Base-by-base conservation (phyloP, 2,113 vertebrate species). In the Solea senegalensis region DNA sequence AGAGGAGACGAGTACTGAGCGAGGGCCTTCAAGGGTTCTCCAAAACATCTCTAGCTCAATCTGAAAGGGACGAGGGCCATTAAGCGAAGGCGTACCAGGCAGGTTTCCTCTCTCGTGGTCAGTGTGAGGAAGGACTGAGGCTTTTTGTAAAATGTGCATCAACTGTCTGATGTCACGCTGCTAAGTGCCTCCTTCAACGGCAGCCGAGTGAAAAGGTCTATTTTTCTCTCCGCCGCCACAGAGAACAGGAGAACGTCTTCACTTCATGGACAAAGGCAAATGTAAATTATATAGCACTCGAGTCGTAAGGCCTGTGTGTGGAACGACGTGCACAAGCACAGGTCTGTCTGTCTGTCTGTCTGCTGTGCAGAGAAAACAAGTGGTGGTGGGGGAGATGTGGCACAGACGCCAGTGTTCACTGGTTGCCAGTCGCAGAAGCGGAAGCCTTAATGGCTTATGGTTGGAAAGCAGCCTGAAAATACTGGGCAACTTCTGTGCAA, bases 11-110 rank as follows among this genome's bases (percentile, higher is more conserved):
- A 84, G 81, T 77, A 74, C 34, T 6, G 78, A 60, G 69, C 8
- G 12, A 67, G 67, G 74, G 62, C 65, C 15, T 51, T 89, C 78
- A 86, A 92, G 91, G 69, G 89, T 84, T 85, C 88, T 91, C 61
- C 63, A 91, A 86, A 14, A 86, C 62, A 59, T 74, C 70, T 49
- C 58, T 56, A 59, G 58, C 65, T 1, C 9, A 74, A 69, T 74
- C 69, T 78, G 49, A 44, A 69, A 70, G 70, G 53, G 74, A 84
- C 60, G 63, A 88, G 86, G 75, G 76, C 89, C 82, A 84, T 90
- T 88, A 72, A 69, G 75, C 65, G 34, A 67, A 64, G 69, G 72
- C 70, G 58, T 81, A 86, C 84, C 74, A 82, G 78, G 63, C 21
- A 26, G 50, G 64, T 46, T 79, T 43, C 65, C 82, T 83, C 80